phyloP scores from a whole-genome alignment of 2,113 vertebrate species.

The Cinclus mexicanus region DNA sequence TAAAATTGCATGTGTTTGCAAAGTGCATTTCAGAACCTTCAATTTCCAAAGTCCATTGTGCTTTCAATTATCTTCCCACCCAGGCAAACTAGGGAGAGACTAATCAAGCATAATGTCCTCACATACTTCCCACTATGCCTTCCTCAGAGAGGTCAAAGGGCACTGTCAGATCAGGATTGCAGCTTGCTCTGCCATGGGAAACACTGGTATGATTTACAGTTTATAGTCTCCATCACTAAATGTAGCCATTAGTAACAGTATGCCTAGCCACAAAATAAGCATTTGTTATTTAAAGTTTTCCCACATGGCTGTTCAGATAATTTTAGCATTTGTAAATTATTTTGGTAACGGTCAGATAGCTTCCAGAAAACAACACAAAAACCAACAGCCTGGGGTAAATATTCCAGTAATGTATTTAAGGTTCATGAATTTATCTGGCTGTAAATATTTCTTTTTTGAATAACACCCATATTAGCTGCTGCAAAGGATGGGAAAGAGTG shows the following conservation, averaged over 20 bases:
- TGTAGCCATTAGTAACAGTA: slow-evolving; percentile 37
- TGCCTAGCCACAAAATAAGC: background rate
- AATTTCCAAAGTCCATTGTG: slow-evolving; percentile 51
- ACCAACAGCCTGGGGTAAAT: background rate
- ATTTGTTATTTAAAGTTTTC: slow-evolving; percentile 28
- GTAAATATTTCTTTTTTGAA: background rate
- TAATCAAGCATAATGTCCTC: slow-evolving; percentile 62
- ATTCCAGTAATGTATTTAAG: background rate
- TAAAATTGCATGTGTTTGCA: slow-evolving; percentile 52
- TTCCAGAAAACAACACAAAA: background rate
- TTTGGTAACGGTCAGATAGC: background rate
- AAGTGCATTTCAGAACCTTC: slow-evolving; percentile 43
- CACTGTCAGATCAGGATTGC: background rate
- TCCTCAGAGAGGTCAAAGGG: slow-evolving; percentile 16
- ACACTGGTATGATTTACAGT: slow-evolving; percentile 55
- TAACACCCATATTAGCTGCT: background rate
- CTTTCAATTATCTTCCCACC: slow-evolving; percentile 69
- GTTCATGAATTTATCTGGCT: background rate
- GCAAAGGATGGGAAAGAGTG: background rate
- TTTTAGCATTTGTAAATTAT: background rate
- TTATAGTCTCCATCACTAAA: slow-evolving; percentile 46
- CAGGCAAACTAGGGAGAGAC: slow-evolving; percentile 50
- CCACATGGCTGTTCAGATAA: background rate
- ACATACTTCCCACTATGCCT: slow-evolving; percentile 40
- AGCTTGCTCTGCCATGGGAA: slow-evolving; percentile 41